phyloP scores from a whole-genome alignment of 2,113 vertebrate species.

The Proteles cristata region DNA sequence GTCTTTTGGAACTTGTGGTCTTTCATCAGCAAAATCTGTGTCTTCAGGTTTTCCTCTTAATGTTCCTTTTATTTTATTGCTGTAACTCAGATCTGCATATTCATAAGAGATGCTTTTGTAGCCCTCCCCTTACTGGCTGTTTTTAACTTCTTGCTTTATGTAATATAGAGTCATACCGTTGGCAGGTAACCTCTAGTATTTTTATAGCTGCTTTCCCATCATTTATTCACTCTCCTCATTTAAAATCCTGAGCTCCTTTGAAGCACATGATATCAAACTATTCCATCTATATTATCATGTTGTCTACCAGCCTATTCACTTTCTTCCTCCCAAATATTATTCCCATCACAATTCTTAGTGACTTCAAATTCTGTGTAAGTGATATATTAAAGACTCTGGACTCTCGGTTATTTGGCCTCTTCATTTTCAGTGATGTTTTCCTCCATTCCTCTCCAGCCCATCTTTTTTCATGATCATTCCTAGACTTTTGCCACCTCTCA shows the following conservation, averaged over 20 bases:
- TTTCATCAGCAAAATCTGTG: background rate
- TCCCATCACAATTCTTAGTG: background rate
- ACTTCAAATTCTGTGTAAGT: background rate
- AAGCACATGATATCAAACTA: background rate
- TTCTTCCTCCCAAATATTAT: background rate
- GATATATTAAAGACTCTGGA: background rate
- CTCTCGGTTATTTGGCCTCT: background rate
- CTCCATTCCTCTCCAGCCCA: background rate
- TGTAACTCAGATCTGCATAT: background rate
- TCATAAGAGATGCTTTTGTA: constrained; percentile 10
- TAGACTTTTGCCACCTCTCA: background rate
- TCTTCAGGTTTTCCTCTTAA: background rate
- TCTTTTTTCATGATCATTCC: background rate
- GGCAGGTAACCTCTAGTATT: background rate
- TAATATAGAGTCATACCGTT: background rate
- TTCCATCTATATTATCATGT: background rate
- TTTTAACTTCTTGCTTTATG: constrained; percentile 35
- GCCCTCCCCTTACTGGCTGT: background rate
- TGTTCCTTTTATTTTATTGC: constrained; percentile 35
- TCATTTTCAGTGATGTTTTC: background rate
- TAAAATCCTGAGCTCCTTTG: background rate
- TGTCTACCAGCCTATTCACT: background rate
- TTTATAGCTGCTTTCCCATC: background rate
- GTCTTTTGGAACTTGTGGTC: background rate
- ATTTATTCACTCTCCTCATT: background rate